Evolutionary conservation across 2,113 vertebrate species (phyloP).

Genomic region (Vireo altiloquus): DNA sequence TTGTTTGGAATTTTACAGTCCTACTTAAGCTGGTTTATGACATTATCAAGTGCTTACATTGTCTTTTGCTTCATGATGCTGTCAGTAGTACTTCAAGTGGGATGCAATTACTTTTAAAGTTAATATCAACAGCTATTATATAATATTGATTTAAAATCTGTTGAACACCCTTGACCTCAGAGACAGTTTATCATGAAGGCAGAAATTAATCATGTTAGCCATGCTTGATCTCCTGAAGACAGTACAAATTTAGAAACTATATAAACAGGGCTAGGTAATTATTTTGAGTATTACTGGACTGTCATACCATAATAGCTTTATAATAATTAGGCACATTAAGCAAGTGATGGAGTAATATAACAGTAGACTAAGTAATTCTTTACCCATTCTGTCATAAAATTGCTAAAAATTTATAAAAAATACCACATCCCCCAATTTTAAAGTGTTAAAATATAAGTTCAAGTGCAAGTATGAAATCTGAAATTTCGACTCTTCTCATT

Average conservation of each 20-base stretch:
- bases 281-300: not conserved
- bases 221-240: not conserved
- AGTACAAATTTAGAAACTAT: not conserved
- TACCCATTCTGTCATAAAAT: not conserved
- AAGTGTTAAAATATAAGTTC: not conserved
- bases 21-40: not conserved
- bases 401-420: not conserved
- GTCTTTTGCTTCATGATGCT: not conserved
- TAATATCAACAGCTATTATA: not conserved
- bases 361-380: not conserved
- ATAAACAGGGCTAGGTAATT: not conserved
- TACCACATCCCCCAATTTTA: fast-evolving
- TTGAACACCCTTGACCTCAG: not conserved
- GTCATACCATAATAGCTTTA: not conserved
- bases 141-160: not conserved
- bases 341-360: not conserved
- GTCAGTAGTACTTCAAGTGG: not conserved
- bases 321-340: not conserved
- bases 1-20: not conserved
- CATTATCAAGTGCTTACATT: not conserved
- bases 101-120: not conserved
- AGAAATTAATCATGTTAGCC: not conserved
- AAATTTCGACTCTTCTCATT: not conserved
- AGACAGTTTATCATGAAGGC: not conserved
- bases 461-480: not conserved